Evolutionary conservation across 30 jellyfish, hydroid and myxozoan species (phyloP).

Genomic region (Chironex yamaguchii): DNA sequence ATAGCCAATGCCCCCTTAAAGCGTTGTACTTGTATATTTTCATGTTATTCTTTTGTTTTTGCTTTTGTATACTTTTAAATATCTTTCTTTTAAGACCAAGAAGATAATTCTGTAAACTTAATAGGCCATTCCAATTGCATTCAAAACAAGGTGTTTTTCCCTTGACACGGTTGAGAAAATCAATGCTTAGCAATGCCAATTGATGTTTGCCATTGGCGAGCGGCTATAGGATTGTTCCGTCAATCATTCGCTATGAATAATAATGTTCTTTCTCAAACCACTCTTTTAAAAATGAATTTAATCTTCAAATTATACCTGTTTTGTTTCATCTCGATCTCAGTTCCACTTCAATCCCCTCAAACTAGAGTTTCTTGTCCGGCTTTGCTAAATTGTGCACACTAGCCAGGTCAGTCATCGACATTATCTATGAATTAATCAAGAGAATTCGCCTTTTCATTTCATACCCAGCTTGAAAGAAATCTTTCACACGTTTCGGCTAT

Average conservation of each 20-base stretch:
- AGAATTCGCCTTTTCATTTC: slow-evolving; percentile 25
- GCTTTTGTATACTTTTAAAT: no score
- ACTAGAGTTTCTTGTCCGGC: background rate
- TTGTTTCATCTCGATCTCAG: slow-evolving; percentile 17
- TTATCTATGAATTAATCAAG: slow-evolving; percentile 10
- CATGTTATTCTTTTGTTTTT: no score
- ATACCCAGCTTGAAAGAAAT: slow-evolving; percentile 34
- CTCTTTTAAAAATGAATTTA: background rate
- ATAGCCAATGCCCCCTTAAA: no score
- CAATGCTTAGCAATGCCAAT: slow-evolving; percentile 25
- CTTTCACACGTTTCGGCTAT: slow-evolving; percentile 13
- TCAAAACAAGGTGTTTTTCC: no score
- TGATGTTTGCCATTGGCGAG: slow-evolving; percentile 33
- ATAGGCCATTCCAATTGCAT: no score
- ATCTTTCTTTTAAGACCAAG: no score
- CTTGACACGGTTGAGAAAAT: slow-evolving; percentile 31
- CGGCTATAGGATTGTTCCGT: slow-evolving; percentile 45
- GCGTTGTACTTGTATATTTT: no score
- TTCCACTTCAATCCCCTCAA: slow-evolving; percentile 13
- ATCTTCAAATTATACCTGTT: slow-evolving; percentile 1
- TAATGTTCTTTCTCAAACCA: slow-evolving; percentile 4
- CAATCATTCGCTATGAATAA: background rate
- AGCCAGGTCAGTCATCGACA: slow-evolving; percentile 1
- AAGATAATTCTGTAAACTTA: no score
- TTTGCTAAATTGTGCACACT: slow-evolving; percentile 15